These are phyloP conservation scores for Lepidocyrtoides sp. DNA, from an alignment of 2,888 invertebrate species.

Conservation along the genomic window DNA sequence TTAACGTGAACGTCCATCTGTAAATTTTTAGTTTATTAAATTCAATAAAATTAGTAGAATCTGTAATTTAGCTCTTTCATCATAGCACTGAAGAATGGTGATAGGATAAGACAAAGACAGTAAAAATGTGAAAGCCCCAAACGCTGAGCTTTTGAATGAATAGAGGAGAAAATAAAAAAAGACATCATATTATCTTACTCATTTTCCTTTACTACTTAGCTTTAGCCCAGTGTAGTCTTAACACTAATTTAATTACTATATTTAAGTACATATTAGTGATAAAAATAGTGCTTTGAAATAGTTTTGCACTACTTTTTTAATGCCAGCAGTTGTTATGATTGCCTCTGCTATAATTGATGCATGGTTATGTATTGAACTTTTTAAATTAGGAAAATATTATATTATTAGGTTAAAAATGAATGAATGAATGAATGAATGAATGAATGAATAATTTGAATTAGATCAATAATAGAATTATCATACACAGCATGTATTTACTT, in stretches of 20 bases:
- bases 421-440: too few relatives aligned
- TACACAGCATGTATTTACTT: not conserved
- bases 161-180: not conserved
- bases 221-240: too few relatives aligned
- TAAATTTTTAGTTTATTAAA: too few relatives aligned
- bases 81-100: not conserved
- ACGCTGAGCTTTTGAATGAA: conserved; percentile 58
- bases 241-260: not conserved
- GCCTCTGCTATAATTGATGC: not conserved
- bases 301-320: not conserved
- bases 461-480: too few relatives aligned
- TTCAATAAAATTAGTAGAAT: too few relatives aligned
- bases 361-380: not conserved
- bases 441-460: too few relatives aligned
- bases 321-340: not conserved
- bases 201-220: too few relatives aligned
- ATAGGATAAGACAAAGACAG: not conserved
- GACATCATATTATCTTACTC: not conserved
- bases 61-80: too few relatives aligned
- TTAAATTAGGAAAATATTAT: too few relatives aligned
- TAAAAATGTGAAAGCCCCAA: conserved; percentile 48
- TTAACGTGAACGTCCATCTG: not conserved
- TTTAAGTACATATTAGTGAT: not conserved
- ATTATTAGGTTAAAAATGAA: too few relatives aligned
- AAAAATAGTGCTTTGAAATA: not conserved